Base-by-base conservation (phyloP, 2,113 vertebrate species). In the Entelurus aequoreus region DNA sequence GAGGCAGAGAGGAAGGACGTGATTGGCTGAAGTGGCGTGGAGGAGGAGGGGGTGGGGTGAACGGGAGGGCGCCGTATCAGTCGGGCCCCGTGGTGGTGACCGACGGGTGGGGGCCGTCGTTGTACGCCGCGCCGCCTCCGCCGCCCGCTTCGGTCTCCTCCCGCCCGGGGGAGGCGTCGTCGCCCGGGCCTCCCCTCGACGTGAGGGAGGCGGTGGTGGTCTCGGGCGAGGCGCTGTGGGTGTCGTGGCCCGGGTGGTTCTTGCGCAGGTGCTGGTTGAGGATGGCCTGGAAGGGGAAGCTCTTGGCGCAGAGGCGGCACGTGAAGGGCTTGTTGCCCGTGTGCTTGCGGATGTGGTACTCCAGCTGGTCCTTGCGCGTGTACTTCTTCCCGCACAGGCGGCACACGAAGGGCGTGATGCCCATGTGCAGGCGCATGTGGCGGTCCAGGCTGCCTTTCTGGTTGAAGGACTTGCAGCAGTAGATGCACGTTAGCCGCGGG, bases 201-300 rank as follows among this genome's bases (percentile, higher is more conserved):
- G 94, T 93, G 75, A 95, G 92, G 0, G 87, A 83, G 71, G 82
- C 42, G 48, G 88, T 89, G 82, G 95, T 98, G 79, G 97, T 97
- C 83, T 98, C 96, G 0, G 96, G 96, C 35, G 97, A 98, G 74
- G 95, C 94, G 84, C 96, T 97, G 74, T 96, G 97, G 16, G 95
- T 92, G 61, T 97, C 95, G 66, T 96, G 90, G 4, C 95, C 94
- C 0, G 96, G 96, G 80, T 98, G 97, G 89, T 99, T 99, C 84
- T 99, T 98, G 70, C 95, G 95, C 92, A 99, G 95, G 92, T 99
- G 97, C 92, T 99, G 97, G 91, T 99, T 99, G 79, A 99, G 93
- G 91, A 98, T 99, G 81, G 97, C 97, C 92, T 98, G 97, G 91
- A 99, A 99, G 58, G 97, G 97, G 86, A 98, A 99, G 88, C 97